phyloP scores from a whole-genome alignment of 2,113 vertebrate genomes.

The Maccullochella peelii region DNA sequence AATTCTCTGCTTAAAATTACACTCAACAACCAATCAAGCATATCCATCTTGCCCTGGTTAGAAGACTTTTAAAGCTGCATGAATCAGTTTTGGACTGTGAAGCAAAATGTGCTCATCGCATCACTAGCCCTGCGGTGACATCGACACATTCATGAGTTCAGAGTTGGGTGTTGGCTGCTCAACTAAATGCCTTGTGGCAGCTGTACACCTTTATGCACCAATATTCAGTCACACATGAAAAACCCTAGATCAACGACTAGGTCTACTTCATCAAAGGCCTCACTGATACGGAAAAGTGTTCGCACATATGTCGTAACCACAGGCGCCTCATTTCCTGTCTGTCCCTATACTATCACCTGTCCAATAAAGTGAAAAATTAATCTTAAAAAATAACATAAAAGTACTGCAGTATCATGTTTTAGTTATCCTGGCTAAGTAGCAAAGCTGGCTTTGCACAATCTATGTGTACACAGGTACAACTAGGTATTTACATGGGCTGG shows the following conservation, averaged over 20 bases:
- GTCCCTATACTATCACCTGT: not conserved
- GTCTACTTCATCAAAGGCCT: not conserved
- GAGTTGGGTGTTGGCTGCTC: slow-evolving; percentile 28
- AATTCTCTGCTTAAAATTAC: not conserved
- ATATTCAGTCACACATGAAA: not conserved
- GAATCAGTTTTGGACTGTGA: not conserved
- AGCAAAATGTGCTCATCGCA: slow-evolving; percentile 12
- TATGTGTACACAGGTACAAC: not conserved
- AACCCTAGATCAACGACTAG: not conserved
- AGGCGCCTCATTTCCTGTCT: not conserved
- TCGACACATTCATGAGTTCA: slow-evolving; percentile 3
- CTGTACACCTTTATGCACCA: not conserved
- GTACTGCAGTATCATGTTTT: not conserved
- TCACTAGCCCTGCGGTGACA: not conserved
- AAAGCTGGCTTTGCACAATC: not conserved
- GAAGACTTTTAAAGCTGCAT: slow-evolving; percentile 8
- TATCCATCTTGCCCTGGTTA: not conserved
- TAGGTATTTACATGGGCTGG: too few species aligned
- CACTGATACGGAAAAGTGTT: not conserved
- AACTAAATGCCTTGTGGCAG: slow-evolving; percentile 21
- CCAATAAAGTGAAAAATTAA: not conserved
- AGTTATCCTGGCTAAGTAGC: not conserved
- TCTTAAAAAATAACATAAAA: too few species aligned
- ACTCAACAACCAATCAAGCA: not conserved
- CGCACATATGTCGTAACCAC: not conserved